These are phyloP conservation scores for Tetragnatha versicolor DNA, from an alignment of 1,140 invertebrate species.

Conservation along the genomic window DNA sequence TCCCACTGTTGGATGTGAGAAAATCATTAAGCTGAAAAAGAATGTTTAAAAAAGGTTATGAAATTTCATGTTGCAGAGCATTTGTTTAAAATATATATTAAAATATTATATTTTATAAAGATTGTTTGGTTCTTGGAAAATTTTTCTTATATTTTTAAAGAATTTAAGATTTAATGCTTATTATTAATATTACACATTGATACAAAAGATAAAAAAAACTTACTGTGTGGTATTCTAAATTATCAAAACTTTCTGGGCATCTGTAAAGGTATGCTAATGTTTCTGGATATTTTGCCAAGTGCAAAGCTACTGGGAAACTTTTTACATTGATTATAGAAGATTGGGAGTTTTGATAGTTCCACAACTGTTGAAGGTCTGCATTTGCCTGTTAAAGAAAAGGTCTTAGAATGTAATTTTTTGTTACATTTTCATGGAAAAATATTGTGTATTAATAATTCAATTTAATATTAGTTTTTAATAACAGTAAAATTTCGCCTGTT, in stretches of 20 bases:
- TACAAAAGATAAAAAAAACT: neutral
- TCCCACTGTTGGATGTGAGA: neutral
- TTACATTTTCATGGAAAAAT: no score
- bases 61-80: no score
- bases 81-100: no score
- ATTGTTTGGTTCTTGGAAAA: no score
- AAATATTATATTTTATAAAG: no score
- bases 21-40: constrained; percentile 24
- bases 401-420: no score
- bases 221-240: constrained; percentile 13
- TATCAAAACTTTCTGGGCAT: neutral
- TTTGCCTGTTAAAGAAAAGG: constrained; percentile 15
- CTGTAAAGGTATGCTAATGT: constrained; percentile 24
- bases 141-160: no score
- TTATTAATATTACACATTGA: neutral
- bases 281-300: constrained; percentile 39
- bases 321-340: constrained; percentile 19
- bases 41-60: neutral
- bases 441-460: no score
- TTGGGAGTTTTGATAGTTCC: constrained; percentile 2
- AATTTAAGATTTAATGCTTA: no score
- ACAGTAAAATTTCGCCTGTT: no score
- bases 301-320: constrained; percentile 22
- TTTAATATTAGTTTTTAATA: no score
- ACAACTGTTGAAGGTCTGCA: constrained; percentile 36